These are phyloP conservation scores for Pachyramphus minor DNA, from an alignment of 2,113 vertebrate species.

Conservation along the genomic window DNA sequence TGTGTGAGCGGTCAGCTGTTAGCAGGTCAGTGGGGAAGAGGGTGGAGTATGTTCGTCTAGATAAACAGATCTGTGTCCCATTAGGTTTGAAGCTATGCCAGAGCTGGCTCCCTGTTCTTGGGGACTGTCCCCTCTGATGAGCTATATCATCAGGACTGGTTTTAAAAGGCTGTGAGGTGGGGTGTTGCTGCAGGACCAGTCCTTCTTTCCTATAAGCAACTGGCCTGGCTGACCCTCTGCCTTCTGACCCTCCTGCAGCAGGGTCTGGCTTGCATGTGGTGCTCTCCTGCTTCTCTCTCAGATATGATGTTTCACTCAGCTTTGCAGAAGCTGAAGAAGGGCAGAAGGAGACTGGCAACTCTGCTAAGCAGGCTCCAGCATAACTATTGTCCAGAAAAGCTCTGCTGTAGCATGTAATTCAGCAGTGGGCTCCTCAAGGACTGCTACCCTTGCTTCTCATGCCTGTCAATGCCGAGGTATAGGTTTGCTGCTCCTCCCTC, in stretches of 20 bases:
- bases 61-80: background rate
- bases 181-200: background rate
- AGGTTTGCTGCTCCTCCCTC: background rate
- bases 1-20: conserved; percentile 30
- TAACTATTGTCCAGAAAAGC: background rate
- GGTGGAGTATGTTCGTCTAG: background rate
- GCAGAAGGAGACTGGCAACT: background rate
- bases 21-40: background rate
- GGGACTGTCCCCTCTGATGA: background rate
- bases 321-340: background rate
- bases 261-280: background rate
- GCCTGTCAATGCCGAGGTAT: background rate
- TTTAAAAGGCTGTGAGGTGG: background rate
- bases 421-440: background rate
- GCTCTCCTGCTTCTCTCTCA: background rate
- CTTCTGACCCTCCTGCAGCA: background rate
- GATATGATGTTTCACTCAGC: background rate
- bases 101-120: background rate
- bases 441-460: background rate
- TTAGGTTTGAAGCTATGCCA: background rate
- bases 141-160: background rate
- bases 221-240: background rate
- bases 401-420: background rate
- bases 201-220: background rate
- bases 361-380: background rate